Percentiles rank a stretch among this genome's conserved stretches.
Conservation (phyloP, 2,797 vertebrate genomes). For the Pogonophryne albipinna region DNA sequence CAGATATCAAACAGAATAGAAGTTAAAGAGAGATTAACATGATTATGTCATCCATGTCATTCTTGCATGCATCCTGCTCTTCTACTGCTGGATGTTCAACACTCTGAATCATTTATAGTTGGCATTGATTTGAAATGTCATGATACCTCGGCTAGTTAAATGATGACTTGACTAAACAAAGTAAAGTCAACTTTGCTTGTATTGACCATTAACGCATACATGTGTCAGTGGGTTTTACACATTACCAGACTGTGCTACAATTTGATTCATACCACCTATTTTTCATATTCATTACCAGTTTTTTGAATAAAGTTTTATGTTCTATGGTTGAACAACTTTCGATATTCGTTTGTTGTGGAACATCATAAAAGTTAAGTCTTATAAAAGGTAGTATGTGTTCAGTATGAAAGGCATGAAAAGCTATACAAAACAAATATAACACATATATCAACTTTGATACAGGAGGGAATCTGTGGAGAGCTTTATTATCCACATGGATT, state of each 20-base stretch:
- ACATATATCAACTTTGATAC: neutral
- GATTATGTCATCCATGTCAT: constrained; percentile 62
- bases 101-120: constrained; percentile 49
- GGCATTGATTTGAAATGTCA: constrained; percentile 53
- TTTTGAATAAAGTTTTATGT: neutral
- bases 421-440: neutral
- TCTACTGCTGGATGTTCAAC: constrained; percentile 13
- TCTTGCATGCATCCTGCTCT: constrained; percentile 32
- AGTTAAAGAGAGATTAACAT: constrained; percentile 54
- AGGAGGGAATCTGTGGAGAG: constrained; percentile 9
- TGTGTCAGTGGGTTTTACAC: constrained; percentile 12
- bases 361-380: neutral
- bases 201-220: constrained; percentile 18
- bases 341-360: neutral
- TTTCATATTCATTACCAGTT: neutral
- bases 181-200: constrained; percentile 17
- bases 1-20: constrained; percentile 65
- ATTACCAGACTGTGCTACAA: too few relatives aligned
- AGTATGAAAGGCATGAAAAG: constrained; percentile 2
- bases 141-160: constrained; percentile 46
- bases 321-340: neutral
- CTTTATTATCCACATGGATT: neutral
- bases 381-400: neutral
- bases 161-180: constrained; percentile 22
- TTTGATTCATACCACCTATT: too few relatives aligned